Percentiles rank a stretch among this genome's conserved stretches.
Evolutionary conservation across 2,888 invertebrate species (phyloP).

Genomic region (Mythimna albipuncta): DNA sequence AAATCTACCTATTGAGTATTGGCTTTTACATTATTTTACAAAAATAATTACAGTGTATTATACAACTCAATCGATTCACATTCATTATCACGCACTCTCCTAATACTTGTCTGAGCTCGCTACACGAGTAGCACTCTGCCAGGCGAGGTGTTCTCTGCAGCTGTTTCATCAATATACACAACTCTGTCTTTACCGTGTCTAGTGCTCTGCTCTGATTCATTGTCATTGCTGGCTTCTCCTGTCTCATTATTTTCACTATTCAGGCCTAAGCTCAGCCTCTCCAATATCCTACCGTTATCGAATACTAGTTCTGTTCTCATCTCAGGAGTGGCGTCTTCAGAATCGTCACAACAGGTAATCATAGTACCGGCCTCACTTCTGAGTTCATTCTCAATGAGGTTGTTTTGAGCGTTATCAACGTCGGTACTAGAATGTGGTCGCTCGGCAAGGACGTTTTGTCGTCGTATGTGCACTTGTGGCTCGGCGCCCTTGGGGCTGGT

Average conservation of each 20-base stretch:
- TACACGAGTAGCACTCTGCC: constrained; percentile 30
- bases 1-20: constrained; percentile 34
- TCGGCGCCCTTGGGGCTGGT: constrained; percentile 70
- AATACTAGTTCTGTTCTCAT: constrained; percentile 52
- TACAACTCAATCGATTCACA: constrained; percentile 12
- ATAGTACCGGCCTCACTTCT: constrained; percentile 6
- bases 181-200: constrained; percentile 20
- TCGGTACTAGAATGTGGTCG: constrained; percentile 41
- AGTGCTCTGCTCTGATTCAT: constrained; percentile 8
- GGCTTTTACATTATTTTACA: constrained; percentile 38
- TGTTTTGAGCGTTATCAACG: constrained; percentile 52
- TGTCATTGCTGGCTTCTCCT: constrained; percentile 16
- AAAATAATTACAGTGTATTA: constrained; percentile 44
- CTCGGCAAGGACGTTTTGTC: not conserved
- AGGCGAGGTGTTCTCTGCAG: not conserved
- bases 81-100: not conserved
- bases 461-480: constrained; percentile 70
- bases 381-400: constrained; percentile 42
- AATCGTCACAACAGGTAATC: not conserved
- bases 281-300: constrained; percentile 63
- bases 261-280: constrained; percentile 46
- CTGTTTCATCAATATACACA: constrained; percentile 49
- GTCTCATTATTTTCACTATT: constrained; percentile 30
- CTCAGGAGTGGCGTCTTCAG: constrained; percentile 15
- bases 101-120: not conserved